Evolutionary conservation across 2,888 invertebrate species (phyloP), one percentile per base, ranked within the genome.

Genomic region (Lagria hirta): DNA sequence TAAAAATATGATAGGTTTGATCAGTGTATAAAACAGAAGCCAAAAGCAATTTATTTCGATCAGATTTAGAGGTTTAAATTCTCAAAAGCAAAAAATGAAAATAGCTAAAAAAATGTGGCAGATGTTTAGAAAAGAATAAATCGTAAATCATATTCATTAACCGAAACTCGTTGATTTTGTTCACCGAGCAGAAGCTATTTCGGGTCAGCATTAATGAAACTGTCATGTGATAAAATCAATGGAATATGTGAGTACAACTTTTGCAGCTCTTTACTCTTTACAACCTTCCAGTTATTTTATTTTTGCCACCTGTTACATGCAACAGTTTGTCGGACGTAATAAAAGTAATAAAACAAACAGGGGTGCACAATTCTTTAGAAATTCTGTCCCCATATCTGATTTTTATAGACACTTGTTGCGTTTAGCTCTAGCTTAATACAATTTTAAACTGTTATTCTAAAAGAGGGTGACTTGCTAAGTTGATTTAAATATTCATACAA

Each of bases 341-440:
- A 68, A 68, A 68, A 67, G 66, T 65, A 68, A 68, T 66, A 66
- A 65, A 66, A 67, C 65, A 68, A 67, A 66, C 65, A 64, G 57
- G 58, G 58, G 64, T 62, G 62, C 59, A 63, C 65, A 48, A 66
- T 67, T 65, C 64, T 64, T 65, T 65, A 63, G 61, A 64, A 65
- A 64, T 66, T 64, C 64, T 55, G 59, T 55, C 55, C 56, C 61
- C 64, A 66, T 68, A 66, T 66, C 66, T 64, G 66, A 68, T 68
- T 67, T 68, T 67, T 67, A 68, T 68, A 60, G 66, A 65, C 66
- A 67, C 67, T 68, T 68, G 69, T 68, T 67, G 66, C 69, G 55
- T 59, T 56, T 60, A 36, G 56, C 49, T 43, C 47, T 43, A 41
- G 46, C 50, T 54, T 54, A 55, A 55, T 61, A 54, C 60, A 59